Evolutionary conservation across 2,113 vertebrate species (phyloP).

Genomic region (Acanthochromis polyacanthus): DNA sequence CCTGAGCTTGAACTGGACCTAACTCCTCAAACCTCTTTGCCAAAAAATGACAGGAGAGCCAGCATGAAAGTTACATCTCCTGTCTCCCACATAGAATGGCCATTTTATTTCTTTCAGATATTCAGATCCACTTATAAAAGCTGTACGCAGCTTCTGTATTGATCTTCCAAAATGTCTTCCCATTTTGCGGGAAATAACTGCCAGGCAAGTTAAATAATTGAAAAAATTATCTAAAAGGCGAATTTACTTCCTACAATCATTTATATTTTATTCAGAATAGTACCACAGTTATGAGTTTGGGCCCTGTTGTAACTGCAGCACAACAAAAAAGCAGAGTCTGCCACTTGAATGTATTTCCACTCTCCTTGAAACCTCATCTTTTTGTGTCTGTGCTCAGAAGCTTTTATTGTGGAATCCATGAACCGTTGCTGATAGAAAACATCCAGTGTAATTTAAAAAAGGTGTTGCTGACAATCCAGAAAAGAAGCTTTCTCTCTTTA

Average conservation of each 20-base stretch:
- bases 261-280: too few species aligned
- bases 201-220: too few species aligned
- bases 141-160: background rate
- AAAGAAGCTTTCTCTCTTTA: background rate
- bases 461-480: background rate
- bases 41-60: background rate
- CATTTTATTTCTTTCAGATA: background rate
- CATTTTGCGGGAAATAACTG: too few species aligned
- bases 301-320: background rate
- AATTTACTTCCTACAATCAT: too few species aligned
- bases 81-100: background rate
- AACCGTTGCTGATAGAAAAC: background rate
- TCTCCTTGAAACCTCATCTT: background rate
- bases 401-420: background rate
- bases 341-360: background rate
- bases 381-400: background rate
- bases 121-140: background rate
- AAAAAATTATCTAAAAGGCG: too few species aligned
- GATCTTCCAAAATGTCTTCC: background rate
- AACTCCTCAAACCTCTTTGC: background rate
- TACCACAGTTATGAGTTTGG: background rate
- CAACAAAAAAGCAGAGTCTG: background rate
- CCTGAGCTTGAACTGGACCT: slow-evolving; percentile 18
- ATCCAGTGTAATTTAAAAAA: slow-evolving; percentile 6
- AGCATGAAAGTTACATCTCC: background rate